phyloP scores from a whole-genome alignment of 2,888 invertebrate species.

The Bhutanitis thaidina region DNA sequence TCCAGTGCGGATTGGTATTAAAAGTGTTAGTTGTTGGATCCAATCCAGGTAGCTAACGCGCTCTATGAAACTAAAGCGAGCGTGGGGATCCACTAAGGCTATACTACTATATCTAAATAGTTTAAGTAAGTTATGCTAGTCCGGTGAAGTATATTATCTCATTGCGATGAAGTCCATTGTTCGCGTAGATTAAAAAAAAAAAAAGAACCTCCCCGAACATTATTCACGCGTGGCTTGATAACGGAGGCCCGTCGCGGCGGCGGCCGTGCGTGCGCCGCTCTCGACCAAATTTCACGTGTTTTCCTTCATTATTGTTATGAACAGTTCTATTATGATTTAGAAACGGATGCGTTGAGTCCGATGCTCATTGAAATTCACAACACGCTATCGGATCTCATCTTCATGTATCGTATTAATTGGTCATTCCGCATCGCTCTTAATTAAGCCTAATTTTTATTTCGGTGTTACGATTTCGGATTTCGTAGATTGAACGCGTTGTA shows the following conservation, averaged over 20 bases:
- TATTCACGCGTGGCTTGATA: conserved; percentile 26
- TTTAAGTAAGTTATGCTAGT: too few species aligned
- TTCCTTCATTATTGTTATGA: conserved; percentile 22
- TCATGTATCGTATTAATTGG: conserved; percentile 47
- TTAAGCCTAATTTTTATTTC: conserved; percentile 40
- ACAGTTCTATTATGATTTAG: conserved; percentile 39
- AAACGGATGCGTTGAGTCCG: conserved; percentile 31
- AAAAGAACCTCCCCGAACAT: background rate
- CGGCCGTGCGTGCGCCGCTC: conserved; percentile 10
- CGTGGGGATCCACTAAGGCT: too few species aligned
- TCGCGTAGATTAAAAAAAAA: background rate
- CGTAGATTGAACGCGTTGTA: conserved; percentile 30
- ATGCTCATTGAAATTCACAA: conserved; percentile 34
- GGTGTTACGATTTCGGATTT: conserved; percentile 39
- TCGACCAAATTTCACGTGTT: conserved; percentile 22
- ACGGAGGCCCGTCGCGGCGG: conserved; percentile 13
- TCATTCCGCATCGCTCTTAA: conserved; percentile 45
- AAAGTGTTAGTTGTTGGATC: too few species aligned
- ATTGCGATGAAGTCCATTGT: background rate
- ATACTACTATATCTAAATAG: too few species aligned
- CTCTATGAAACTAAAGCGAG: too few species aligned
- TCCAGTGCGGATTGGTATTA: too few species aligned
- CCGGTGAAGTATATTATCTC: too few species aligned
- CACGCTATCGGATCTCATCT: conserved; percentile 37
- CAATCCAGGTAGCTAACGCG: too few species aligned